Conservation (phyloP, 2,888 invertebrate genomes). For the Mythimna albipuncta region DNA sequence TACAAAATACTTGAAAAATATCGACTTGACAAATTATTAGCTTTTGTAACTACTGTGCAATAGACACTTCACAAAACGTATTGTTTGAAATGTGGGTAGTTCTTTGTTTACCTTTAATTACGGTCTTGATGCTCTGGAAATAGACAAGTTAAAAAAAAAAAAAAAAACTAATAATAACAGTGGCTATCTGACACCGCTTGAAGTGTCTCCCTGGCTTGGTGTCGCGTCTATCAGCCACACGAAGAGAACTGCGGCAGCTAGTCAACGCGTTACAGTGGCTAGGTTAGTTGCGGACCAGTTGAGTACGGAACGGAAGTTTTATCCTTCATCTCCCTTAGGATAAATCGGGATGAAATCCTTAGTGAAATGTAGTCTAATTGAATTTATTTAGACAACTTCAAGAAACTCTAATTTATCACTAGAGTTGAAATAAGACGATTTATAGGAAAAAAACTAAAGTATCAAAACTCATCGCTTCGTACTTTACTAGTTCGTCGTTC, state of each 20-base stretch:
- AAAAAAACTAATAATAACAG: background rate
- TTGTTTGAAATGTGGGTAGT: background rate
- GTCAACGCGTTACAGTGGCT: conserved; percentile 65
- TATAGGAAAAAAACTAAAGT: background rate
- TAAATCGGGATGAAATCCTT: background rate
- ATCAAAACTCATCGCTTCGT: conserved; percentile 16
- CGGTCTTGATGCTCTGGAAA: background rate
- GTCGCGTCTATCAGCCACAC: conserved; percentile 27
- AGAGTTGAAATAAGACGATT: background rate
- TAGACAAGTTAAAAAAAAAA: background rate
- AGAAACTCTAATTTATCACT: conserved; percentile 3
- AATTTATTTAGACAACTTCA: background rate
- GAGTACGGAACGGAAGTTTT: conserved; percentile 20
- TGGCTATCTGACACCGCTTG: no score
- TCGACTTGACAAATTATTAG: background rate
- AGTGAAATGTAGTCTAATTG: conserved; percentile 11
- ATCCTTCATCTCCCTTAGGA: background rate
- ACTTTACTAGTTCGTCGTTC: conserved; percentile 59
- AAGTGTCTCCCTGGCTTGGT: conserved; percentile 18
- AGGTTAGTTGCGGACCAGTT: conserved; percentile 36
- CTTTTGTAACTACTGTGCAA: background rate
- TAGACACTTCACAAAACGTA: background rate
- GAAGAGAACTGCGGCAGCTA: conserved; percentile 67
- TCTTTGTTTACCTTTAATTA: background rate
- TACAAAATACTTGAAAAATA: background rate